Base-by-base conservation (phyloP, 2,888 invertebrate genomes). In the Drosophila pegasa region DNA sequence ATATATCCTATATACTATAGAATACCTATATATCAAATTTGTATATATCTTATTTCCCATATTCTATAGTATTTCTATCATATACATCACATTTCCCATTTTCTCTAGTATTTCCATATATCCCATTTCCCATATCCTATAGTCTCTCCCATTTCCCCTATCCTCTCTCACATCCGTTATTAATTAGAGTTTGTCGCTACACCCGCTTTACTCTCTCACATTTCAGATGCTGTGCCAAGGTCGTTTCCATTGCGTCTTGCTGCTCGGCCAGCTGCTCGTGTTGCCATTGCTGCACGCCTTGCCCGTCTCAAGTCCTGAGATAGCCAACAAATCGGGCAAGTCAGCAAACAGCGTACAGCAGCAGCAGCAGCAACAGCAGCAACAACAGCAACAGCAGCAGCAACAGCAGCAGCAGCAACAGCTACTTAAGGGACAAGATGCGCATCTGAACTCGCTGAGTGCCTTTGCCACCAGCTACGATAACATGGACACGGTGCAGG, bases 391-490 rank as follows among this genome's bases (percentile, higher is more conserved):
- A 9, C 79, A 78, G 5, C 54, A 65, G 5, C 78, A 78, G 10
- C 79, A 76, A 7, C 67, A 67, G 3, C 58, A 67, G 50, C 71
- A 52, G 35, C 71, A 52, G 35, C 55, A 55, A 6, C 80, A 77
- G 9, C 33, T 66, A 1, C 68, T 45, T 4, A 62, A 61, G 48
- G 37, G 54, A 9, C 89, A 90, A 67, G 91, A 92, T 18, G 71
- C 87, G 0, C 90, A 90, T 41, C 69, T 91, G 1, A 91, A 92
- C 59, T 85, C 92, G 3, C 72, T 91, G 50, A 91, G 75, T 57
- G 91, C 80, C n/a, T 91, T 87, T 71, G 92, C 92, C 43, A 83
- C 79, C 31, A 91, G 86, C 57, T 92, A 89, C 43, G 91, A 90
- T 33, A 78, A 54, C 40, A 52, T 87, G 29, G 25, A 59, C 10